These are phyloP conservation scores for Aporrectodea caliginosa DNA, from an alignment of 1,140 invertebrate species.

Conservation along the genomic window DNA sequence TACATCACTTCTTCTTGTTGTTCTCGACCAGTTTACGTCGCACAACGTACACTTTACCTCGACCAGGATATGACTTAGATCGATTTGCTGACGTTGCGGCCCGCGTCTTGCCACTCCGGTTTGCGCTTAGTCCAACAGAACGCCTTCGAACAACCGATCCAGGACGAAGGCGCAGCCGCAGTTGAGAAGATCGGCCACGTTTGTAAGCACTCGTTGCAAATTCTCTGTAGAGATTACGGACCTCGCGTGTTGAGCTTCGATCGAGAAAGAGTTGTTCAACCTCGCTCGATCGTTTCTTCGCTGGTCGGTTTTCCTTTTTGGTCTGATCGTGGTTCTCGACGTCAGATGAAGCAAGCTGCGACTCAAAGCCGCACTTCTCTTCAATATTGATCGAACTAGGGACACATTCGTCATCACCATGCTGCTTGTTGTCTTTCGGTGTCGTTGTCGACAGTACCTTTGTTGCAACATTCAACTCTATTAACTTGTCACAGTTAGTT, in stretches of 20 bases:
- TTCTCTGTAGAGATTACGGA: neutral
- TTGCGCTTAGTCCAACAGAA: neutral
- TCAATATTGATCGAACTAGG: neutral
- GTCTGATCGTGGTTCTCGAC: neutral
- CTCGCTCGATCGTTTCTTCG: neutral
- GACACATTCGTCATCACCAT: neutral
- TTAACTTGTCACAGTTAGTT: too few relatives aligned
- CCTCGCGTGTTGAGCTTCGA: neutral
- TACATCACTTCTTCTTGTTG: neutral
- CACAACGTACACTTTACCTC: neutral
- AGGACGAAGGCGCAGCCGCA: neutral
- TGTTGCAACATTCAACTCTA: too few relatives aligned
- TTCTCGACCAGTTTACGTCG: neutral
- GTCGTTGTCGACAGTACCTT: neutral
- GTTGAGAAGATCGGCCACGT: neutral
- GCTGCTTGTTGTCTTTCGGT: neutral
- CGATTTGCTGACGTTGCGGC: neutral
- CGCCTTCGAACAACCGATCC: neutral
- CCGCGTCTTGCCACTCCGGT: neutral
- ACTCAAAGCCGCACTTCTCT: neutral
- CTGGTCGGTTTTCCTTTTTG: neutral
- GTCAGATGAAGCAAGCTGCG: neutral
- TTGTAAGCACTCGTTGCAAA: neutral
- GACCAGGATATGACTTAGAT: too few relatives aligned
- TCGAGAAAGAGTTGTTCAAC: neutral